Conservation (phyloP, 2,797 vertebrate species). For the Mormyrus proboscirostris region DNA sequence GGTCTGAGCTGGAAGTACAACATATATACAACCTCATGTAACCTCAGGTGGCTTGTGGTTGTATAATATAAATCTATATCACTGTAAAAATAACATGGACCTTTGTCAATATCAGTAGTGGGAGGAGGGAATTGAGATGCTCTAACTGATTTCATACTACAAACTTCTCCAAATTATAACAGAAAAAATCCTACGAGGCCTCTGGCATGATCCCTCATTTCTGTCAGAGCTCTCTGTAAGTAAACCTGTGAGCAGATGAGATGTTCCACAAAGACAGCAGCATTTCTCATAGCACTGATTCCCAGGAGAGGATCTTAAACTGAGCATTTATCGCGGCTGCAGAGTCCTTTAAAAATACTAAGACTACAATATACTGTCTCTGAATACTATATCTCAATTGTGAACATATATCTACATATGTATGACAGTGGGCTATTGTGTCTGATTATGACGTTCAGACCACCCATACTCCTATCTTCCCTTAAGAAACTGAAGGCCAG, state of each 20-base stretch:
- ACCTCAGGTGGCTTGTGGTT: conserved; percentile 14
- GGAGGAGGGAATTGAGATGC: not conserved
- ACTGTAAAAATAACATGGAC: conserved; percentile 24
- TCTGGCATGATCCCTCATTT: not conserved
- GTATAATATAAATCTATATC: conserved; percentile 31
- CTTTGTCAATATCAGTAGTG: conserved; percentile 19
- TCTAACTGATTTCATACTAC: not conserved
- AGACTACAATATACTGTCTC: not conserved
- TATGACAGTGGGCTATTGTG: not conserved
- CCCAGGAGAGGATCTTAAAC: conserved; percentile 7
- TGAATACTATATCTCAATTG: not conserved
- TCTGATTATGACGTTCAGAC: not conserved
- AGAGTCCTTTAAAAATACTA: not conserved
- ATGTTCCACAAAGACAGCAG: not conserved
- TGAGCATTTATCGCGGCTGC: not conserved
- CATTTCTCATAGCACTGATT: not conserved
- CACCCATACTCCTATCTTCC: not conserved
- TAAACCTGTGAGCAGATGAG: not conserved
- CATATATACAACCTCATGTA: conserved; percentile 22
- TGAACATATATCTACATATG: not conserved
- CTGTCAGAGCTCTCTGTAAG: not conserved
- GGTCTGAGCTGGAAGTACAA: conserved; percentile 29
- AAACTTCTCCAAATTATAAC: conserved; percentile 13
- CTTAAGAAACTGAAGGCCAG: not conserved
- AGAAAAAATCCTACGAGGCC: conserved; percentile 1